Conservation (phyloP, 2,888 invertebrate genomes). For the Penaeus monodon region DNA sequence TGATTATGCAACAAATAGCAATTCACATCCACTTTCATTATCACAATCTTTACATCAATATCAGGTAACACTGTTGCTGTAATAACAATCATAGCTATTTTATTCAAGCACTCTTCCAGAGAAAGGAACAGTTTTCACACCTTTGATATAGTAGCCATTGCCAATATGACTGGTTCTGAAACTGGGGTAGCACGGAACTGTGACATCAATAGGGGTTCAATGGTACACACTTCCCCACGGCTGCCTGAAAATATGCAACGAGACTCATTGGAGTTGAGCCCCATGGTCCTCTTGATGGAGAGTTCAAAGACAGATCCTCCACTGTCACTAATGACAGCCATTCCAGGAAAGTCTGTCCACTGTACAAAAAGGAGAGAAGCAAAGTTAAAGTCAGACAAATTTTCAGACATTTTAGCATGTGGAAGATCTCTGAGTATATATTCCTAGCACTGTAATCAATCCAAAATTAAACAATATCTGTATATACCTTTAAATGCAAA, state of each 20-base stretch:
- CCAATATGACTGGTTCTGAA: conserved; percentile 83
- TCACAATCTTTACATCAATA: too few relatives aligned
- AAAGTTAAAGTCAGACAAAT: neutral
- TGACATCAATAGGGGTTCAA: conserved; percentile 79
- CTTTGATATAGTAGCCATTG: conserved; percentile 93
- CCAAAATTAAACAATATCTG: neutral
- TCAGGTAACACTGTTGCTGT: too few relatives aligned
- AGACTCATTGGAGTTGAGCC: conserved; percentile 78
- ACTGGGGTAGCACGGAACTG: conserved; percentile 77
- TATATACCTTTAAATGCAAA: conserved; percentile 77
- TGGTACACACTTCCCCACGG: conserved; percentile 89
- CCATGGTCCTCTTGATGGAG: conserved; percentile 78
- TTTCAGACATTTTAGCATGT: too few relatives aligned
- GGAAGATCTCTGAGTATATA: too few relatives aligned
- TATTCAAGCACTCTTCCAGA: too few relatives aligned
- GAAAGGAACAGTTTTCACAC: conserved; percentile 71
- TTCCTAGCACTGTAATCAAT: too few relatives aligned
- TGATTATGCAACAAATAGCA: too few relatives aligned
- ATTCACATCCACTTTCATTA: too few relatives aligned
- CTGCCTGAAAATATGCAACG: conserved; percentile 97
- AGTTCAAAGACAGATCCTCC: conserved; percentile 94
- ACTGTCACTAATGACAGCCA: conserved; percentile 88
- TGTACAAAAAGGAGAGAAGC: conserved; percentile 68
- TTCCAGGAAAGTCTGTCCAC: conserved; percentile 80
- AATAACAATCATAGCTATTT: too few relatives aligned